Percentiles rank a stretch among this genome's conserved stretches.
Conservation (phyloP, 2,797 vertebrate species). For the Gadopsis bispinosus region DNA sequence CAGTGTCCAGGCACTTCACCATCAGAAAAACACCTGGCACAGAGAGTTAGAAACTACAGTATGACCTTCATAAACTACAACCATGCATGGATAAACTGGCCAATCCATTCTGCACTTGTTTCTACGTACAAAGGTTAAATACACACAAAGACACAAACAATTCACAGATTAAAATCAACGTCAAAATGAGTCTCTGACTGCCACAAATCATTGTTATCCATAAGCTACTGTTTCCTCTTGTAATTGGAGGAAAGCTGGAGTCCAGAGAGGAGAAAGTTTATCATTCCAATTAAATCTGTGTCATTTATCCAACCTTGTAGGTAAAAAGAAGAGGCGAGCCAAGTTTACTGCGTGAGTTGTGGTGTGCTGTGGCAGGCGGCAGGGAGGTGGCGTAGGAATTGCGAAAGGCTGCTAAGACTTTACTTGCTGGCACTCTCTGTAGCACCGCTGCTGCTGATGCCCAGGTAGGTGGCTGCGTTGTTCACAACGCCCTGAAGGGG, state of each 20-base stretch:
- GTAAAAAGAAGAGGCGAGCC: conserved; percentile 51
- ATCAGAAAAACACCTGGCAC: conserved; percentile 76
- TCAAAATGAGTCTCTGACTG: conserved; percentile 71
- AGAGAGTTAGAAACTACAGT: conserved; percentile 70
- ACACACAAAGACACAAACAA: conserved; percentile 78
- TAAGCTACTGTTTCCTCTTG: conserved; percentile 69
- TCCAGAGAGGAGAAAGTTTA: conserved; percentile 56
- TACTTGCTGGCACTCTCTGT: conserved; percentile 57
- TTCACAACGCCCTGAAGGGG: conserved; percentile 62
- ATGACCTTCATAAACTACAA: conserved; percentile 74
- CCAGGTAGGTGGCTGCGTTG: conserved; percentile 70
- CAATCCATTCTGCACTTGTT: conserved; percentile 62
- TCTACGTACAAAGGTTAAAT: conserved; percentile 76
- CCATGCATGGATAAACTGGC: conserved; percentile 76
- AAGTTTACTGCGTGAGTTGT: conserved; percentile 65
- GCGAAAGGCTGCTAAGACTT: conserved; percentile 49
- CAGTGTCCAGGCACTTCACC: conserved; percentile 77
- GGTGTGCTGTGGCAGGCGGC: conserved; percentile 59
- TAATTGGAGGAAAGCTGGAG: conserved; percentile 55
- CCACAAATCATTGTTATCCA: conserved; percentile 65
- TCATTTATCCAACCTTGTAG: conserved; percentile 62
- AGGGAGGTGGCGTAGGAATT: conserved; percentile 50
- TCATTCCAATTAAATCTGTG: conserved; percentile 65
- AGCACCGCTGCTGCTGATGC: conserved; percentile 50
- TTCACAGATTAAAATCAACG: conserved; percentile 78